phyloP scores from a whole-genome alignment of 2,888 invertebrate genomes.

The Rapana venosa region DNA sequence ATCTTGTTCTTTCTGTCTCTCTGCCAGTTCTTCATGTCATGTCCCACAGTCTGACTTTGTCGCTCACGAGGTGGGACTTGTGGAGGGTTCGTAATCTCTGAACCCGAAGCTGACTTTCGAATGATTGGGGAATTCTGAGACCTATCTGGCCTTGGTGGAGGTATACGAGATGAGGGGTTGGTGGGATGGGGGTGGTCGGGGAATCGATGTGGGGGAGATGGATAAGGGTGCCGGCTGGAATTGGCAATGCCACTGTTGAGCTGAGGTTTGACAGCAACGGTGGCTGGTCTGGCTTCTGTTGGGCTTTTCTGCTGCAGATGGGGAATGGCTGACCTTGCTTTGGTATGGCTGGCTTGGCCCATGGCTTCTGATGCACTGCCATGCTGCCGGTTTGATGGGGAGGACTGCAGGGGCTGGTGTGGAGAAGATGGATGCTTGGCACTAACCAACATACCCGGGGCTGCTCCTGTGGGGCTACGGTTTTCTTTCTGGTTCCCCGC shows the following conservation, averaged over 20 bases:
- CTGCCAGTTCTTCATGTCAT: constrained; percentile 71
- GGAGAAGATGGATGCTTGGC: constrained; percentile 14
- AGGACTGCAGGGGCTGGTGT: constrained; percentile 26
- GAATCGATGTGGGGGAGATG: neutral
- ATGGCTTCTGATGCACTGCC: neutral
- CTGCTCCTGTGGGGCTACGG: constrained; percentile 29
- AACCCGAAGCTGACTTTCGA: constrained; percentile 46
- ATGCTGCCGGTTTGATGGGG: constrained; percentile 31
- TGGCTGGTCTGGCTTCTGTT: constrained; percentile 63
- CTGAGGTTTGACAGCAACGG: constrained; percentile 82
- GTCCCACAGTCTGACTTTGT: constrained; percentile 57
- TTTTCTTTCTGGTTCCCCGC: constrained; percentile 34
- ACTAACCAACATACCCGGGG: constrained; percentile 1
- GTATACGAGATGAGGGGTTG: constrained; percentile 29
- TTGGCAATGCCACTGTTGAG: constrained; percentile 70
- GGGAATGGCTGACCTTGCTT: constrained; percentile 7
- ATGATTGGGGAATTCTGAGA: constrained; percentile 42
- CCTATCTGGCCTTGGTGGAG: constrained; percentile 59
- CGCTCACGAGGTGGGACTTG: constrained; percentile 67
- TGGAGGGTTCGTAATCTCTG: constrained; percentile 43
- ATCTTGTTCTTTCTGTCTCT: constrained; percentile 51
- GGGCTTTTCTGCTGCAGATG: constrained; percentile 27
- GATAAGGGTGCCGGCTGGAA: constrained; percentile 1
- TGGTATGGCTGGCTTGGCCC: neutral
- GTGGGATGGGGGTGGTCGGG: constrained; percentile 13